Evolutionary conservation across 2,888 invertebrate genomes (phyloP).

Genomic region (Eilema depressum): DNA sequence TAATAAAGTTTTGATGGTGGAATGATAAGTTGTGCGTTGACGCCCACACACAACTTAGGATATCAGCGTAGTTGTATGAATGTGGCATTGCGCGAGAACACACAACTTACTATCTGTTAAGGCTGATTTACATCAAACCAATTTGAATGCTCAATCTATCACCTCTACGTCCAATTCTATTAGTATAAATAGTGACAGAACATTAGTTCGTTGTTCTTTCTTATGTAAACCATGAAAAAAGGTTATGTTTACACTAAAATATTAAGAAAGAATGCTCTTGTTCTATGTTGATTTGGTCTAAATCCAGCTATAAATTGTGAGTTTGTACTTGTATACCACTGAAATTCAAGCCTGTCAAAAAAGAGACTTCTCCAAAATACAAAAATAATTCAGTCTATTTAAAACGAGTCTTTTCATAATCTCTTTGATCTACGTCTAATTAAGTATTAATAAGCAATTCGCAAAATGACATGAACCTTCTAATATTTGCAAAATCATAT

Average conservation of each 20-base stretch:
- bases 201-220: too few species aligned
- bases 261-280: too few species aligned
- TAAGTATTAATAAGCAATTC: slow-evolving; percentile 7
- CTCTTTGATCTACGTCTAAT: not conserved
- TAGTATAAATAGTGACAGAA: too few species aligned
- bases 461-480: not conserved
- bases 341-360: not conserved
- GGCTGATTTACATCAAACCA: too few species aligned
- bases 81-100: too few species aligned
- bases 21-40: not conserved
- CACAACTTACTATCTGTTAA: too few species aligned
- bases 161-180: too few species aligned
- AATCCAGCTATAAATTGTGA: not conserved
- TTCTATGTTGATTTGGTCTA: too few species aligned
- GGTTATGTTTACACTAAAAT: too few species aligned
- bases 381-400: not conserved
- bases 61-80: too few species aligned
- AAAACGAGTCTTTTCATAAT: not conserved
- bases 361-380: not conserved
- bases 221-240: too few species aligned
- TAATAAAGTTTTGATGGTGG: not conserved
- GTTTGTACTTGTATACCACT: not conserved
- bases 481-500: slow-evolving; percentile 25
- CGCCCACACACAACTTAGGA: not conserved
- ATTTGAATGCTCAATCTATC: too few species aligned